Evolutionary conservation across 2,888 invertebrate species (phyloP).

Genomic region (Drosophila anomelani): DNA sequence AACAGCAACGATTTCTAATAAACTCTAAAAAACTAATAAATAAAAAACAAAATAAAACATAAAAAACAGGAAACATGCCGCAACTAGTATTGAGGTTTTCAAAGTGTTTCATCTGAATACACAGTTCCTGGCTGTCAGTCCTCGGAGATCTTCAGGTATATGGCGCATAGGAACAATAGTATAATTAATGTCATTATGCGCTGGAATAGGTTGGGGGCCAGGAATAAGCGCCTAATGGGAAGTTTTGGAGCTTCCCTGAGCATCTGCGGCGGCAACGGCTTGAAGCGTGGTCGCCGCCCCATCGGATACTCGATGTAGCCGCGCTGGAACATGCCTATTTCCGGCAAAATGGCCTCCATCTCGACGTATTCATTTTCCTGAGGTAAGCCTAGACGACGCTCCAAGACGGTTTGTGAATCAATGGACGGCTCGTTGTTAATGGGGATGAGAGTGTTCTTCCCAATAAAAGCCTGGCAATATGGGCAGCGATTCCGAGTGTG

Average conservation of each 20-base stretch:
- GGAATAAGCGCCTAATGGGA: neutral
- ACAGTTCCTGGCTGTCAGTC: neutral
- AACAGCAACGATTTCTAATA: slow-evolving; percentile 2
- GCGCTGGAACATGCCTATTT: slow-evolving; percentile 20
- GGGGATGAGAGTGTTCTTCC: slow-evolving; percentile 48
- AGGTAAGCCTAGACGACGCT: slow-evolving; percentile 21
- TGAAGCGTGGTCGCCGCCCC: slow-evolving; percentile 43
- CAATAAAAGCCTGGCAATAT: slow-evolving; percentile 50
- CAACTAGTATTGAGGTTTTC: slow-evolving; percentile 2
- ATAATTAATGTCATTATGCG: slow-evolving; percentile 31
- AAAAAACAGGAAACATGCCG: neutral
- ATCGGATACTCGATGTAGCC: slow-evolving; percentile 13
- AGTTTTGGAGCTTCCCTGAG: neutral
- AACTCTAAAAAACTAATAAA: no score
- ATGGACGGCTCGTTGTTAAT: neutral
- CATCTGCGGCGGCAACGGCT: slow-evolving; percentile 36
- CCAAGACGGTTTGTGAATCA: slow-evolving; percentile 8
- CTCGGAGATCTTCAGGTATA: neutral
- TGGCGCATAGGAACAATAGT: slow-evolving; percentile 1
- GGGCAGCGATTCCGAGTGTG: slow-evolving; percentile 36
- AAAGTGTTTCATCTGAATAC: neutral
- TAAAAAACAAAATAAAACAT: neutral
- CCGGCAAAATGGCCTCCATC: slow-evolving; percentile 11
- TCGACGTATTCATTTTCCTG: neutral
- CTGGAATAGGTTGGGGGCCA: neutral